phyloP scores from a whole-genome alignment of 1,140 invertebrate genomes.

The Drosophila repletoides region DNA sequence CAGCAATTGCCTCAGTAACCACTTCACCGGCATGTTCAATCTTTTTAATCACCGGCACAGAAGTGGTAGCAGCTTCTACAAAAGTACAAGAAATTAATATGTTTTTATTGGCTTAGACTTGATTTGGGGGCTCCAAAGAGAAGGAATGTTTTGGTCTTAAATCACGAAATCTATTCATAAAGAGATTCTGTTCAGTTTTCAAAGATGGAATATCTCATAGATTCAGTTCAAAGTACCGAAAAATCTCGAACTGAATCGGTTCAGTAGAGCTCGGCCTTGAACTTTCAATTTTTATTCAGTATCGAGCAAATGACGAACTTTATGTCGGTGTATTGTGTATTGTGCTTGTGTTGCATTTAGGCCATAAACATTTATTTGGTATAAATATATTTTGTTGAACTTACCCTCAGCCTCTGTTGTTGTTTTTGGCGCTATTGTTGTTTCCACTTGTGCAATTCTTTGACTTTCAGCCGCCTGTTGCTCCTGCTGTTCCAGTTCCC shows the following conservation, averaged over 20 bases:
- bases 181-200: no score
- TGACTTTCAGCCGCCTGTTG: slow-evolving; percentile 62
- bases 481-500: slow-evolving; percentile 61
- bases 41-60: slow-evolving; percentile 69
- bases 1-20: slow-evolving; percentile 83
- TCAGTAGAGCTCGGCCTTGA: no score
- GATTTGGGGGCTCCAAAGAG: no score
- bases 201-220: neutral
- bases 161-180: no score
- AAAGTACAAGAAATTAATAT: neutral
- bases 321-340: no score
- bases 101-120: no score
- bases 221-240: neutral
- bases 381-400: neutral
- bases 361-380: no score
- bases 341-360: no score
- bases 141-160: no score
- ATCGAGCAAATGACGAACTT: no score
- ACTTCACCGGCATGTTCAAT: slow-evolving; percentile 69
- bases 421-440: slow-evolving; percentile 64
- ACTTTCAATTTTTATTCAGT: no score
- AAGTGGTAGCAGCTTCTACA: slow-evolving; percentile 63
- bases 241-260: no score
- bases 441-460: slow-evolving; percentile 70
- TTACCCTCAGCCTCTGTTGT: slow-evolving; percentile 75